A percentile compares a stretch with the other conserved stretches of the same genome.
These are phyloP conservation scores for Gryllus longicercus DNA, from an alignment of 2,888 invertebrate genomes.

Conservation along the genomic window DNA sequence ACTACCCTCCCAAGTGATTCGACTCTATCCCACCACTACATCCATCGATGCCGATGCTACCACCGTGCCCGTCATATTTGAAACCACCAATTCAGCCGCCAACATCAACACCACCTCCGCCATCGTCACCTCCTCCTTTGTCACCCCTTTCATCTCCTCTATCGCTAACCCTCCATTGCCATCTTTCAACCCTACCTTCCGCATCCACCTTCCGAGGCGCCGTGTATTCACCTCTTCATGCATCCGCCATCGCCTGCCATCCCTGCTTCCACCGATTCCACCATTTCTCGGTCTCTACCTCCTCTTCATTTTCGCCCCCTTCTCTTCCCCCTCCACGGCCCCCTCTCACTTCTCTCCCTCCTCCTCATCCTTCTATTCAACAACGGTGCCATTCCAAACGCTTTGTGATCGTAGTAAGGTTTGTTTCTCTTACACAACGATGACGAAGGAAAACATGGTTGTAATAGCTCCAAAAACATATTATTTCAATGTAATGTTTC, in stretches of 20 bases:
- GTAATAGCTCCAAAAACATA: too few species aligned
- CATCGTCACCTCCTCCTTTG: not conserved
- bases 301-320: not conserved
- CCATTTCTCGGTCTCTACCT: not conserved
- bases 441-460: too few species aligned
- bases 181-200: not conserved
- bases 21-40: not conserved
- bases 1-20: too few species aligned
- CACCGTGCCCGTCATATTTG: too few species aligned
- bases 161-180: not conserved
- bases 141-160: not conserved
- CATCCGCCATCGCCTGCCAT: not conserved
- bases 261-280: not conserved
- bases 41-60: not conserved
- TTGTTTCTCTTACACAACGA: too few species aligned
- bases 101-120: not conserved
- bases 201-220: not conserved
- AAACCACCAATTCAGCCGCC: not conserved
- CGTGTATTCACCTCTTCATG: not conserved
- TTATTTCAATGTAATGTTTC: too few species aligned
- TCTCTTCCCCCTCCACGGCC: rapidly evolving
- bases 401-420: too few species aligned
- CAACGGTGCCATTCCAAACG: too few species aligned
- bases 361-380: not conserved
- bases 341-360: not conserved